Evolutionary conservation across 2,113 vertebrate genomes (phyloP).

Genomic region (Ceyx melanurus): DNA sequence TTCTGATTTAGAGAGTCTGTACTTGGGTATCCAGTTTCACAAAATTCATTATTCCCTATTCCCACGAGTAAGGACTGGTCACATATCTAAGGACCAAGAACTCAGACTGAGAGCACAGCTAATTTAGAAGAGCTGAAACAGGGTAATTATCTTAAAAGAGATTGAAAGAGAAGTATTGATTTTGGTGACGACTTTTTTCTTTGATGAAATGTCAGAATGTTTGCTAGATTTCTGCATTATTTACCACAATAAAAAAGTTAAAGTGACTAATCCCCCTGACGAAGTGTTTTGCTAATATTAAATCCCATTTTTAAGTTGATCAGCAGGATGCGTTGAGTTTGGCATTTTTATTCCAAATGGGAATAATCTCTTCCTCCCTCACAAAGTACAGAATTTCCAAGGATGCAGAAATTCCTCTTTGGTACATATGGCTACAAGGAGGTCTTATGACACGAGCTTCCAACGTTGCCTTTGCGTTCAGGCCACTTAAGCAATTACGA

Average conservation of each 20-base stretch:
- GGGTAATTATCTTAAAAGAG: neutral
- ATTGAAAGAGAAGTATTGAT: conserved; percentile 14
- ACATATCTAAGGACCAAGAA: conserved; percentile 7
- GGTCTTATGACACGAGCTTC: neutral
- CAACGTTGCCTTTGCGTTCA: neutral
- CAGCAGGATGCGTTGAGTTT: neutral
- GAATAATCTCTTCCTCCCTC: neutral
- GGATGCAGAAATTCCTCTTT: neutral
- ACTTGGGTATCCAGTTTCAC: neutral
- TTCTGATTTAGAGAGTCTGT: conserved; percentile 18
- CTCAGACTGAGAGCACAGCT: neutral
- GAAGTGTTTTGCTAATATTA: neutral
- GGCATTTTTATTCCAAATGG: neutral
- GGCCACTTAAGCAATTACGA: neutral
- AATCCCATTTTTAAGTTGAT: neutral
- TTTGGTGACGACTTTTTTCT: neutral
- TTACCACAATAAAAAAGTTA: neutral
- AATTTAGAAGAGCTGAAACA: neutral
- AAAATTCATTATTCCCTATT: conserved; percentile 6
- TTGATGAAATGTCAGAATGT: neutral
- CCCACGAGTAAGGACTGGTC: neutral
- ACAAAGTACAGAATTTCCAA: neutral
- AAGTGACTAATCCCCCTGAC: neutral
- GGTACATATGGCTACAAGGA: conserved; percentile 1
- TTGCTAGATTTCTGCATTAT: neutral